phyloP scores from a whole-genome alignment of 1,140 invertebrate genomes.

The Drosophila tropicalis region DNA sequence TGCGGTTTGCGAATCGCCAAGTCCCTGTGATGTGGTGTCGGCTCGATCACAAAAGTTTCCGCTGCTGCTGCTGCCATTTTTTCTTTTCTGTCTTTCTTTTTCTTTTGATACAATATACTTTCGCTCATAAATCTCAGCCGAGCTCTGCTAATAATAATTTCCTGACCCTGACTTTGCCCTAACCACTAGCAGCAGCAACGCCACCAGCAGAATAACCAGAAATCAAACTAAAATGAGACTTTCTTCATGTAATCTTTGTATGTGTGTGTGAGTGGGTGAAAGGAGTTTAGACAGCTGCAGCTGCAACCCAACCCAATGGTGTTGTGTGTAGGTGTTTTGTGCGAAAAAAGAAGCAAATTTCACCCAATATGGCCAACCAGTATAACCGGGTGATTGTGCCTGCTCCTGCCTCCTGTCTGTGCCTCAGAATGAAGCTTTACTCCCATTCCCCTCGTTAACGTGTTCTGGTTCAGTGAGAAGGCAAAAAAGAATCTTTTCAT shows the following conservation, averaged over 20 bases:
- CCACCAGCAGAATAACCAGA: background rate
- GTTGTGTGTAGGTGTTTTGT: slow-evolving; percentile 16
- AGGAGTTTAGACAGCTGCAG: slow-evolving; percentile 20
- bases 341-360: slow-evolving; percentile 1
- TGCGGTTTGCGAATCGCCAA: background rate
- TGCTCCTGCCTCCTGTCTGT: slow-evolving; percentile 3
- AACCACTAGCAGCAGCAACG: background rate
- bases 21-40: background rate
- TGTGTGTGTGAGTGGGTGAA: slow-evolving; percentile 21
- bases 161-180: slow-evolving; percentile 18
- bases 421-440: too few relatives aligned
- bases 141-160: slow-evolving; percentile 11
- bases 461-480: too few relatives aligned
- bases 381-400: slow-evolving; percentile 13
- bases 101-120: slow-evolving; percentile 17
- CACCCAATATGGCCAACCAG: slow-evolving; percentile 15
- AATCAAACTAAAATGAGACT: slow-evolving; percentile 11
- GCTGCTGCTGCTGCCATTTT: background rate
- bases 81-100: background rate
- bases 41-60: slow-evolving; percentile 5
- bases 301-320: slow-evolving; percentile 14
- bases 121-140: slow-evolving; percentile 16
- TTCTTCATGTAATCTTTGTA: slow-evolving; percentile 6
- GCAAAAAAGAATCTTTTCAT: too few relatives aligned
- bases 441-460: background rate